A percentile compares a stretch with the other conserved stretches of the same genome.
phyloP scores from a whole-genome alignment of 2,113 vertebrate genomes.

The Australoheros scitulus region DNA sequence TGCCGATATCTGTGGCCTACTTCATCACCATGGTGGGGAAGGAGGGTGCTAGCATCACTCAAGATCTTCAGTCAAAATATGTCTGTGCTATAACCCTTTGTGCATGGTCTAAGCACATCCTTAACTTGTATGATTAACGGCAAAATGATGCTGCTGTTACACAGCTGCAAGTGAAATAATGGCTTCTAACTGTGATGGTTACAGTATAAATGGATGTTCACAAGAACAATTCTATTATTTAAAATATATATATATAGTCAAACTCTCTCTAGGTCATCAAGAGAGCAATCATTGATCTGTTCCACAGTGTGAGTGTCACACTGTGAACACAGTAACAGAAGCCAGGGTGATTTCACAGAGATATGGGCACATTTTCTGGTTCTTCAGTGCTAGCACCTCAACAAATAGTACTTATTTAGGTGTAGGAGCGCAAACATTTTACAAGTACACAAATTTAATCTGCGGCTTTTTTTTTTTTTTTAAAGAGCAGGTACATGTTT shows the following conservation, averaged over 20 bases:
- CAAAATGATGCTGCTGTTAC: background rate
- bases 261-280: conserved; percentile 35
- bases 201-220: background rate
- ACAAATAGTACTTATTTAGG: conserved; percentile 50
- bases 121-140: background rate
- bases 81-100: conserved; percentile 21
- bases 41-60: conserved; percentile 29
- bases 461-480: background rate
- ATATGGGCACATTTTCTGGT: conserved; percentile 61
- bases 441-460: conserved; percentile 51
- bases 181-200: background rate
- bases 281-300: conserved; percentile 48
- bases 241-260: background rate
- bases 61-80: conserved; percentile 7
- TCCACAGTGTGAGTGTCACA: conserved; percentile 24
- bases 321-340: conserved; percentile 41
- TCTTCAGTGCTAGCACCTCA: conserved; percentile 43
- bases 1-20: conserved; percentile 62
- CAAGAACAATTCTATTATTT: conserved; percentile 14
- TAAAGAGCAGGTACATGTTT: conserved; percentile 21
- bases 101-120: background rate
- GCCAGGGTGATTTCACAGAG: conserved; percentile 60
- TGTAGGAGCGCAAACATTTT: conserved; percentile 54
- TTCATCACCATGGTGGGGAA: conserved; percentile 28
- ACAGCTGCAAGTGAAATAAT: background rate